A percentile compares a stretch with the other conserved stretches of the same genome.
These are phyloP conservation scores for Melangyna quadrimaculata DNA, from an alignment of 2,888 invertebrate genomes.

Conservation along the genomic window DNA sequence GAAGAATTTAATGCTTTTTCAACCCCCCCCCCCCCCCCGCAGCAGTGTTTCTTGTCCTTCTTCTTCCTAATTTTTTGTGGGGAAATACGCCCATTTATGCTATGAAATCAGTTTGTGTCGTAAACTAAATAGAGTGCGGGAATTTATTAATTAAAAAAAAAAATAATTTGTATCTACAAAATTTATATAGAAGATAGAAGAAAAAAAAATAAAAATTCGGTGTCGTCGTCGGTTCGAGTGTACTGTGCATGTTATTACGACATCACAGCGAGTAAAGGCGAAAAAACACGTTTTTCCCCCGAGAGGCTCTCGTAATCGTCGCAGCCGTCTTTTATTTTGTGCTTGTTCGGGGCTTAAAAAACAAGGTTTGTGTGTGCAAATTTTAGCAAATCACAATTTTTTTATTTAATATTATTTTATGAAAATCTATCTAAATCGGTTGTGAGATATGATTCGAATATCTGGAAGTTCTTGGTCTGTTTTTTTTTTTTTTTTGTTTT, in stretches of 20 bases:
- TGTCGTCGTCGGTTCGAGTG: constrained; percentile 58
- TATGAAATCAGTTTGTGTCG: constrained; percentile 43
- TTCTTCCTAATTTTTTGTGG: not conserved
- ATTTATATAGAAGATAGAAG: constrained; percentile 14
- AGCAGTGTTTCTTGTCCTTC: constrained; percentile 4
- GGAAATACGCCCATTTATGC: constrained; percentile 60
- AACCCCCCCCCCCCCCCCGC: not conserved
- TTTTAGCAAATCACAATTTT: constrained; percentile 14
- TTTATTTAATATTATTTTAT: not conserved
- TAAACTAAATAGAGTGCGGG: constrained; percentile 37
- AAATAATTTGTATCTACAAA: constrained; percentile 42
- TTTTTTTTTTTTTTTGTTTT: constrained; percentile 10
- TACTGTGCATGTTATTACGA: constrained; percentile 65
- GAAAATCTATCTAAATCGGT: constrained; percentile 21
- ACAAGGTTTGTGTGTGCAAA: constrained; percentile 54
- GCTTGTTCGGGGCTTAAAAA: constrained; percentile 30
- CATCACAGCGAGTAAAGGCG: constrained; percentile 66
- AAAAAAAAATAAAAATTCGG: constrained; percentile 41
- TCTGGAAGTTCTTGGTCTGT: constrained; percentile 51
- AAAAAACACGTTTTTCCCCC: constrained; percentile 70
- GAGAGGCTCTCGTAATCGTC: constrained; percentile 70
- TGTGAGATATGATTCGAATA: constrained; percentile 22
- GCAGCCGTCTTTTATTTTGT: constrained; percentile 43
- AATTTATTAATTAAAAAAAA: constrained; percentile 15
- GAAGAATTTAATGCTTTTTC: constrained; percentile 39